These are phyloP conservation scores for Anneissia japonica DNA, from an alignment of 35 echinoderm and acorn worm genomes.

Conservation along the genomic window DNA sequence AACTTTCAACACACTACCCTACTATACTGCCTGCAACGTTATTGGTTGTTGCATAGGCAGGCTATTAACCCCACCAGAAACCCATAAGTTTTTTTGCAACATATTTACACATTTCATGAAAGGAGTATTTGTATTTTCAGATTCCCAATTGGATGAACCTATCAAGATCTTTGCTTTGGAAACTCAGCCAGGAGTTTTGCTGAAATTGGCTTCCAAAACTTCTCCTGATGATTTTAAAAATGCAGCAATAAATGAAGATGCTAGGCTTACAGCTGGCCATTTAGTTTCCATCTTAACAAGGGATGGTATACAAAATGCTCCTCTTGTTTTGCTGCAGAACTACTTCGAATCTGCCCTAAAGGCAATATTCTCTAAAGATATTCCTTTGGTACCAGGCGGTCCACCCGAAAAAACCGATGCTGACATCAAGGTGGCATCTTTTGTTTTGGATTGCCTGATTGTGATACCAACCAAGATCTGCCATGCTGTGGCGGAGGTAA, in stretches of 20 bases:
- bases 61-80: no score
- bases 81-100: no score
- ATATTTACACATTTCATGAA: no score
- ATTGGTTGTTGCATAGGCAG: no score
- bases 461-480: conserved; percentile 19
- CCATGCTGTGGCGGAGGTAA: background rate
- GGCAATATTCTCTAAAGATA: background rate
- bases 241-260: conserved; percentile 27
- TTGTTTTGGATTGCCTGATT: conserved; percentile 9
- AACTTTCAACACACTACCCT: no score
- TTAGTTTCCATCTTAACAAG: conserved; percentile 42
- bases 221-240: conserved; percentile 21
- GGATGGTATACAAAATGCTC: conserved; percentile 16
- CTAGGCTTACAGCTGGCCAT: conserved; percentile 15
- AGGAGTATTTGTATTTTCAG: no score
- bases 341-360: conserved; percentile 28
- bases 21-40: no score
- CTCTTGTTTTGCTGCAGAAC: conserved; percentile 41
- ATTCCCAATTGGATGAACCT: conserved; percentile 14
- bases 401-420: background rate
- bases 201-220: conserved; percentile 30
- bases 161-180: conserved; percentile 39
- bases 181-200: conserved; percentile 36
- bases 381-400: background rate
- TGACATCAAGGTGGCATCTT: background rate